These are phyloP conservation scores for Ascaphus truei DNA, from an alignment of 2,113 vertebrate species.

Conservation along the genomic window DNA sequence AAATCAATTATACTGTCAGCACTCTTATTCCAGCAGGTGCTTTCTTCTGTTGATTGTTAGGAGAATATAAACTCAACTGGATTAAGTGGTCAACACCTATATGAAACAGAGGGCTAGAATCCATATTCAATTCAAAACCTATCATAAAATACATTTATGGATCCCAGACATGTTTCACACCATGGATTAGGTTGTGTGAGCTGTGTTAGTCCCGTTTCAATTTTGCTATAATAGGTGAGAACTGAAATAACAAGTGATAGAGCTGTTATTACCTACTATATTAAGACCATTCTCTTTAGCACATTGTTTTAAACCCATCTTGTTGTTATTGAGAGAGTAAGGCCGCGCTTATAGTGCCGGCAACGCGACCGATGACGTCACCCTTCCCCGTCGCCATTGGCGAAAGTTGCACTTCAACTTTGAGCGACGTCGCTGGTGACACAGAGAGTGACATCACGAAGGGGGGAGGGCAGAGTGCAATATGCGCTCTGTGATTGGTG, in stretches of 20 bases:
- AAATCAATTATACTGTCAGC: neutral
- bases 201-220: neutral
- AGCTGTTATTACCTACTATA: neutral
- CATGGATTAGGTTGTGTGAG: neutral
- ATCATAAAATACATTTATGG: neutral
- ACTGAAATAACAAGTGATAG: neutral
- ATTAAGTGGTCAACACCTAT: neutral
- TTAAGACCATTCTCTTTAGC: too few species aligned
- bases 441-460: too few species aligned
- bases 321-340: too few species aligned
- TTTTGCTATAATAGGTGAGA: neutral
- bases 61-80: neutral
- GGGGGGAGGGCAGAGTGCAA: too few species aligned
- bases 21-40: neutral
- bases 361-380: too few species aligned
- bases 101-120: neutral
- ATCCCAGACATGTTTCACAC: neutral
- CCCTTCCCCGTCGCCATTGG: too few species aligned
- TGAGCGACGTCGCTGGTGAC: too few species aligned
- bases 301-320: too few species aligned
- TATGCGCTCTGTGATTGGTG: too few species aligned
- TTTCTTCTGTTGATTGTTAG: neutral
- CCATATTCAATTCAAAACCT: neutral
- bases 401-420: too few species aligned
- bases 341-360: too few species aligned